Conservation (phyloP, 2,888 invertebrate genomes). For the Parasteatoda lunata region DNA sequence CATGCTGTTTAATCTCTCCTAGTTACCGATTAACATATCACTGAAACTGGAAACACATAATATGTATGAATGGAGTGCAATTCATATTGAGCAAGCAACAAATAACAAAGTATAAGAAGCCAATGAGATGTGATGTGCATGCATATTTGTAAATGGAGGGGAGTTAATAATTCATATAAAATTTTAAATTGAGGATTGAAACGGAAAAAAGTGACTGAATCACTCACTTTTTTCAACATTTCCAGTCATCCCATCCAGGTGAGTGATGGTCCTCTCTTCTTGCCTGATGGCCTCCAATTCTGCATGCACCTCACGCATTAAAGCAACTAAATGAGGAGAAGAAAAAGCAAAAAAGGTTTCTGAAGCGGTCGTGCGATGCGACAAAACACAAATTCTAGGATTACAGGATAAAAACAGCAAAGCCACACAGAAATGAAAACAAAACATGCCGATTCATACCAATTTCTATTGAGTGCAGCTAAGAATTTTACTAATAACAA, state of each 20-base stretch:
- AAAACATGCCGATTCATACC: constrained; percentile 13
- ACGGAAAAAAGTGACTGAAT: constrained; percentile 37
- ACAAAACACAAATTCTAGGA: constrained; percentile 45
- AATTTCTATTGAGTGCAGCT: too few relatives aligned
- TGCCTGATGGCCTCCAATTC: constrained; percentile 71
- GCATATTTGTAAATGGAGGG: neutral
- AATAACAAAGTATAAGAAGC: neutral
- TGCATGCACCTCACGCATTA: constrained; percentile 71
- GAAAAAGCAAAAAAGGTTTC: constrained; percentile 39
- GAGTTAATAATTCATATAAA: neutral
- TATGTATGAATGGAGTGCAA: too few relatives aligned
- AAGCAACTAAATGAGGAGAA: constrained; percentile 67
- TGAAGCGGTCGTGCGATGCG: constrained; percentile 61
- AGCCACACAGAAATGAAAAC: constrained; percentile 12
- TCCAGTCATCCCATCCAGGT: constrained; percentile 58
- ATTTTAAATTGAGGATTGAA: constrained; percentile 1
- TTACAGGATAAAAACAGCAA: constrained; percentile 33
- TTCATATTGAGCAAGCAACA: too few relatives aligned
- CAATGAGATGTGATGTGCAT: constrained; percentile 10
- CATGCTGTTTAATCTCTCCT: too few relatives aligned
- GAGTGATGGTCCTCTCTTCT: constrained; percentile 69
- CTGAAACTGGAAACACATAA: too few relatives aligned
- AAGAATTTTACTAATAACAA: neutral
- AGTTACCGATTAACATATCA: too few relatives aligned
- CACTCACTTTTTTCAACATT: constrained; percentile 66